phyloP scores from a whole-genome alignment of 2,113 vertebrate species.

The Gallinago paraguaiae region DNA sequence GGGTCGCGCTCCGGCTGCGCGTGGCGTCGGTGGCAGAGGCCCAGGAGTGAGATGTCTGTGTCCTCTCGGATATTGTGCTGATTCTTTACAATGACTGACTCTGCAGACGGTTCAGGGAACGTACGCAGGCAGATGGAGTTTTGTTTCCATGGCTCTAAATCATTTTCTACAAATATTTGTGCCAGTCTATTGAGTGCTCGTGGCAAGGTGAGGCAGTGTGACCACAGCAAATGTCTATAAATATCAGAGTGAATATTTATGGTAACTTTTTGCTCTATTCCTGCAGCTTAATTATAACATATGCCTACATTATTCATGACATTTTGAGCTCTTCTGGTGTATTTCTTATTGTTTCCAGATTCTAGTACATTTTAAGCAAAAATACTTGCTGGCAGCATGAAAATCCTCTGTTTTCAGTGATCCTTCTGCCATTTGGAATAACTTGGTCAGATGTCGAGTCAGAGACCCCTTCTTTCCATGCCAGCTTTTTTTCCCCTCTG shows the following conservation, averaged over 20 bases:
- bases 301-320: background rate
- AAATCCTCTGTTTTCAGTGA: slow-evolving; percentile 2
- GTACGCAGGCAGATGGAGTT: background rate
- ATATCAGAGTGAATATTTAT: slow-evolving; percentile 16
- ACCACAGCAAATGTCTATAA: background rate
- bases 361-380: background rate
- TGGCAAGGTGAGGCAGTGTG: slow-evolving; percentile 32
- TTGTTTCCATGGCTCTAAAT: slow-evolving; percentile 28
- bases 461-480: background rate
- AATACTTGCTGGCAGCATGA: slow-evolving; percentile 11
- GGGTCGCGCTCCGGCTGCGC: background rate
- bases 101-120: background rate
- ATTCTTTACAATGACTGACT: background rate
- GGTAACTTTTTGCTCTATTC: background rate
- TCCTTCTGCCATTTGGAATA: slow-evolving; percentile 7
- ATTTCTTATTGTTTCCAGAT: slow-evolving; percentile 27
- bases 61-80: background rate
- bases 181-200: background rate
- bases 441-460: background rate
- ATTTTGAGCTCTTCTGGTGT: slow-evolving; percentile 22
- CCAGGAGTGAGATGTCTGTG: background rate
- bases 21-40: background rate
- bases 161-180: slow-evolving; percentile 44
- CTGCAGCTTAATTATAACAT: background rate
- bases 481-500: background rate